Percentiles rank a stretch among this genome's conserved stretches.
These are phyloP conservation scores for Drosophila watanabei DNA, from an alignment of 1,140 invertebrate species.

Conservation along the genomic window DNA sequence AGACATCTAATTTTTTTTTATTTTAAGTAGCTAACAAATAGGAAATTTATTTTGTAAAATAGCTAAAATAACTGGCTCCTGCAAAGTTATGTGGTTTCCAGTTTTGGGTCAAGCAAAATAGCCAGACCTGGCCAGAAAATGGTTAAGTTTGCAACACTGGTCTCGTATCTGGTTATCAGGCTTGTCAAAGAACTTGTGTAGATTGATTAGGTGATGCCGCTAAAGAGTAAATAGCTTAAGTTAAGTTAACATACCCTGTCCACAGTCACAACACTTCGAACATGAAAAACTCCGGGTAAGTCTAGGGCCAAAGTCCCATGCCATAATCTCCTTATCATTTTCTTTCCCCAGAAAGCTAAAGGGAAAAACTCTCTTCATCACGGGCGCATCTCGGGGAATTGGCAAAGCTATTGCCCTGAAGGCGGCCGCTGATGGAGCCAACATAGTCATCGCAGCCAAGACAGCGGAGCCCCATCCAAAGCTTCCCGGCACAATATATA, in stretches of 20 bases:
- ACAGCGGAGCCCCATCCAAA: constrained; percentile 98
- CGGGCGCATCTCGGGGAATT: constrained; percentile 98
- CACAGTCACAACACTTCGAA: neutral
- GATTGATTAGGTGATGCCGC: neutral
- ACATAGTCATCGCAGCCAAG: constrained; percentile 97
- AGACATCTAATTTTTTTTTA: too few relatives aligned
- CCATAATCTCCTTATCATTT: too few relatives aligned
- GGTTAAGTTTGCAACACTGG: neutral
- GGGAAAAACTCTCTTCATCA: constrained; percentile 97
- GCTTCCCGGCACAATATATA: constrained; percentile 98
- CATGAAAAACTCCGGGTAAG: constrained; percentile 65
- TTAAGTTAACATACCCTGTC: neutral
- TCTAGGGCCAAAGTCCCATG: neutral
- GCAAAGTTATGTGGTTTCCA: too few relatives aligned
- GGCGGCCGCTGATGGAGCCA: constrained; percentile 96
- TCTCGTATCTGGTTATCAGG: neutral
- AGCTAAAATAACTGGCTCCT: too few relatives aligned
- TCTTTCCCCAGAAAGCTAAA: constrained; percentile 90
- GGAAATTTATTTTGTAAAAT: too few relatives aligned
- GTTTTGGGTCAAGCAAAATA: too few relatives aligned
- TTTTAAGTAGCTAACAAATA: too few relatives aligned
- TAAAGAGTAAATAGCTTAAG: neutral
- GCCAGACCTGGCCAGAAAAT: too few relatives aligned
- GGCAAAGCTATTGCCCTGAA: constrained; percentile 98
- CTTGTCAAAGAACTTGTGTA: neutral